Evolutionary conservation across 2,797 vertebrate genomes (phyloP), one percentile per base, ranked within the genome.

Genomic region (Mormyrus proboscirostris): DNA sequence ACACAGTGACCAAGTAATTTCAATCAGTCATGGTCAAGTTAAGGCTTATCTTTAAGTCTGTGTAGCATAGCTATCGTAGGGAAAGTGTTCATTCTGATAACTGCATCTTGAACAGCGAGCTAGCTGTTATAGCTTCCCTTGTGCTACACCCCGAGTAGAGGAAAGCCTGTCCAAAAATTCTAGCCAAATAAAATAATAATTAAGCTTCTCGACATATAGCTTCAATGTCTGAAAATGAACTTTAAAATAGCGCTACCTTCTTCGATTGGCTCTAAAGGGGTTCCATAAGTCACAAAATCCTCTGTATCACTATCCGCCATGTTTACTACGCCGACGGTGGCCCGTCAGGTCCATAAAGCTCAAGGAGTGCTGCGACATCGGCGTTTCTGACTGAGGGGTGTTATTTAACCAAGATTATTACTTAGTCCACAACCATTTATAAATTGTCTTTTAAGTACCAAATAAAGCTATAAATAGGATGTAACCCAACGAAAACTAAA

Each of bases 291-390:
- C 88, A 96, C 97, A 90, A 98, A 93, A 0, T 97, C 97, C 89
- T 96, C 97, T 1, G 94, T 93, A 0, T 96, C 97, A 0, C 94
- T 90, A 19, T 94, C 95, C 0, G 96, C 97, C 98, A 98, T 99
- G 82, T 95, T 88, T 91, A 90, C 44, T 9, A 10, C 0, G 14
- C 90, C 55, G 93, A 96, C 92, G 91, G 95, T 0, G 41, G 8
- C 41, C 25, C 57, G 5, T 38, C 0, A 33, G 89, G 5, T 91
- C 89, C 89, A 91, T 90, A 90, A n/a, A 19, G 29, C 5, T 49
- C 16, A 22, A 62, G 33, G 9, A 47, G 41, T 9, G 3, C 8
- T 22, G 38, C 41, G 19, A 49, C 9, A 83, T 49, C 47, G 41
- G n/a, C 19, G 44, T 49, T 83, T 83, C 79, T 49, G 41, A 25